Base-by-base conservation (phyloP, 1,140 invertebrate genomes). In the Cotesia chilonis region DNA sequence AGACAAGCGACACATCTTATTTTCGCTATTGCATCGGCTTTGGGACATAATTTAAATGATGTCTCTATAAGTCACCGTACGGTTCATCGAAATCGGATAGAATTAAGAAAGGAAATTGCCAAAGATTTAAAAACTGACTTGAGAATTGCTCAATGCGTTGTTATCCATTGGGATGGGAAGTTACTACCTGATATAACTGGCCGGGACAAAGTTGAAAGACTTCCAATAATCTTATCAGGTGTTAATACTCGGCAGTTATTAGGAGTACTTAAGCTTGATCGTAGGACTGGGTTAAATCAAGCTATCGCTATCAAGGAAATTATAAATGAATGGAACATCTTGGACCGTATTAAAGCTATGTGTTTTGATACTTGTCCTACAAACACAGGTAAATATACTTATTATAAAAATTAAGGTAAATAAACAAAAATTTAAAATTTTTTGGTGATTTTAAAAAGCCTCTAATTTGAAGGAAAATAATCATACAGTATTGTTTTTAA, bases 131-230 rank as follows among this genome's bases (percentile, higher is more conserved):
- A 72, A 72, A 35, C 10, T 55, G 64, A 66, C 9, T 51, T 72
- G n/a, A 12, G 35, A 57, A 28, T 54, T 10, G 70, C 60, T 51
- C 5, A 55, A 64, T 54, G 47, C 54, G 17, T 65, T 38, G 63
- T 72, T 55, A n/a, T 72, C 4, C 70, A 72, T 35, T 72, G 61
- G 70, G 70, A 72, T 72, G 51, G 61, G 54, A 72, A 72, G 54
- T 55, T 72, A 38, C 37, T 72, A 36, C 60, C 70, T 41, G 54
- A 66, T 59, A 72, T 66, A 6, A 65, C 41, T 28, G 63, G 61
- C 12, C 14, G n/a, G 9, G 63, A 54, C 4, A 64, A 57, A 17
- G 63, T 72, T 12, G 52, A 72, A 28, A 65, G 70, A 36, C 70
- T 72, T 65, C 37, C 38, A 57, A 66, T 72, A 14, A 57, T 72